A percentile compares a stretch with the other conserved stretches of the same genome.
Conservation (phyloP, 2,888 invertebrate genomes). For the Pyrrhosoma nymphula region DNA sequence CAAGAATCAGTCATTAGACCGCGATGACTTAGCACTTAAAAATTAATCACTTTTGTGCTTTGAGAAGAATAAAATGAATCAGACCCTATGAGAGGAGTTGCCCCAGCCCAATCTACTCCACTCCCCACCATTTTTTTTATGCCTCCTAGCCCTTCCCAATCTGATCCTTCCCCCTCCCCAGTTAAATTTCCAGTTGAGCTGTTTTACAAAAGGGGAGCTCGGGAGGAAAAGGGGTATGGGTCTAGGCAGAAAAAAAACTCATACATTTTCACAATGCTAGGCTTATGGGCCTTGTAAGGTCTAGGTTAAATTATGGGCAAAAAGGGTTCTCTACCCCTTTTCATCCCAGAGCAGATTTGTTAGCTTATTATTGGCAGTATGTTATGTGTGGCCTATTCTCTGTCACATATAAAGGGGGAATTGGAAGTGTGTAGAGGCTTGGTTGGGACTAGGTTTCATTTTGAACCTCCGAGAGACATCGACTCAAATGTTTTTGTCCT, state of each 20-base stretch:
- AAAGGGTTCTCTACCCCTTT: constrained; percentile 33
- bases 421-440: not conserved
- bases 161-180: not conserved
- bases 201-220: constrained; percentile 29
- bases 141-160: not conserved
- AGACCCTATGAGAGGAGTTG: not conserved
- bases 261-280: constrained; percentile 23
- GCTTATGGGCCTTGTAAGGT: not conserved
- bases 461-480: not conserved
- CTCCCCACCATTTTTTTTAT: not conserved
- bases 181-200: constrained; percentile 58
- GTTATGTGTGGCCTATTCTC: constrained; percentile 22
- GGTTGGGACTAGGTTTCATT: not conserved
- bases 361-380: constrained; percentile 2
- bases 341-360: not conserved
- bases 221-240: constrained; percentile 50
- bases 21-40: not conserved
- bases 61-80: not conserved
- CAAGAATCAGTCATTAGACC: too few relatives aligned
- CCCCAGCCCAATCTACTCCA: not conserved
- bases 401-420: not conserved
- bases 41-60: not conserved
- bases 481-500: not conserved
- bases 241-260: constrained; percentile 2
- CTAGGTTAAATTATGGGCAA: constrained; percentile 28